These are phyloP conservation scores for Phaonia tiefii DNA, from an alignment of 2,888 invertebrate genomes.

Conservation along the genomic window DNA sequence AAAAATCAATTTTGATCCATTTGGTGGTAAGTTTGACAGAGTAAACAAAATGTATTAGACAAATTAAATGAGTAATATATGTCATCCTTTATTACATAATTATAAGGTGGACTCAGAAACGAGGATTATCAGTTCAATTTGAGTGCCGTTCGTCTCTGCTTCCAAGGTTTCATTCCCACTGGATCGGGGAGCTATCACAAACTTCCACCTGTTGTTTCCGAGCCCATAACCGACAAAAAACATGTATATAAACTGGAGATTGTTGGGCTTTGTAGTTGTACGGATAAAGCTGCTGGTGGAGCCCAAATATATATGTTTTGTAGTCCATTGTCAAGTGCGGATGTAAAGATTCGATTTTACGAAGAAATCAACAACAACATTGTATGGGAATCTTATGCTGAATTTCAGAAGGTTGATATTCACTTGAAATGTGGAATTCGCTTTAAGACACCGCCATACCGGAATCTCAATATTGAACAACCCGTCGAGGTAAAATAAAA, in stretches of 20 bases:
- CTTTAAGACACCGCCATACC: conserved; percentile 89
- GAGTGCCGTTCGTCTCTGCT: conserved; percentile 95
- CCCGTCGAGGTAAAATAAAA: conserved; percentile 83
- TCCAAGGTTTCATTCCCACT: conserved; percentile 93
- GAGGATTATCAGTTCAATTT: conserved; percentile 92
- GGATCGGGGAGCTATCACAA: conserved; percentile 84
- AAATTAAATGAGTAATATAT: not conserved
- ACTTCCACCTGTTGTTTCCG: conserved; percentile 90
- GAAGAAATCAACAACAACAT: conserved; percentile 85
- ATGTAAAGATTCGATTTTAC: conserved; percentile 92
- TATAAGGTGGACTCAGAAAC: conserved; percentile 89
- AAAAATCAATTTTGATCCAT: conserved; percentile 93
- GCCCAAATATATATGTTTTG: conserved; percentile 94
- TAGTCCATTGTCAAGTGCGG: conserved; percentile 93
- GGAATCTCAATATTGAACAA: conserved; percentile 83
- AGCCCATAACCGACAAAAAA: conserved; percentile 96
- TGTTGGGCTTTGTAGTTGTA: conserved; percentile 91
- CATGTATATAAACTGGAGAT: conserved; percentile 94
- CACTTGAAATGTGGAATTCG: conserved; percentile 93
- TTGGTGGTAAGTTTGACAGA: conserved; percentile 87
- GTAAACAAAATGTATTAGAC: not conserved
- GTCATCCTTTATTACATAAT: not conserved
- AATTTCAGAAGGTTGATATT: conserved; percentile 87
- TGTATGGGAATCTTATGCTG: conserved; percentile 91
- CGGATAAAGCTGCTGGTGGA: conserved; percentile 90